These are phyloP conservation scores for Lithobates sylvaticus DNA, from an alignment of 2,797 vertebrate species.

Conservation along the genomic window DNA sequence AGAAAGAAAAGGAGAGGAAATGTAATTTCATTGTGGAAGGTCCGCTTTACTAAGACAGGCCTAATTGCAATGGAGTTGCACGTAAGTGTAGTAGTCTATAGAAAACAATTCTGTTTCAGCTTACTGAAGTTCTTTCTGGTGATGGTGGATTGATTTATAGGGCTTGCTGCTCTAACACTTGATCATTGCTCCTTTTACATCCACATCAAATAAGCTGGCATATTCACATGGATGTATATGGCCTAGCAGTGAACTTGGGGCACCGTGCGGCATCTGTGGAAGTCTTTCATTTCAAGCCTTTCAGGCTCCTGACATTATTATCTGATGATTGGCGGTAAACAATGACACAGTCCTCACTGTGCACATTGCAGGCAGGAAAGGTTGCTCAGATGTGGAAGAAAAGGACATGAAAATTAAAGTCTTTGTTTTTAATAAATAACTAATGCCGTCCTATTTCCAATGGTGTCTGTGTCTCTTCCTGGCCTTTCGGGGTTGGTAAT, in stretches of 20 bases:
- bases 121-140: neutral
- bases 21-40: no score
- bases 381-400: neutral
- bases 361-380: neutral
- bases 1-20: no score
- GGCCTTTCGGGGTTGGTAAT: conserved; percentile 17
- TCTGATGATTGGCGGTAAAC: neutral
- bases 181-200: neutral
- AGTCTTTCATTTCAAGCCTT: no score
- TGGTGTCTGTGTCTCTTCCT: conserved; percentile 19
- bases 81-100: no score
- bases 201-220: neutral
- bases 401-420: conserved; percentile 5
- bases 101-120: no score
- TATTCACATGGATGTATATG: no score
- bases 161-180: neutral
- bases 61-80: no score
- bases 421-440: conserved; percentile 30
- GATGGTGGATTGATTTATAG: neutral
- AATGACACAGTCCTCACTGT: neutral
- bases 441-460: conserved; percentile 23
- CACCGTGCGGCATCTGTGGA: no score
- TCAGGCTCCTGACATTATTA: no score
- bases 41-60: no score
- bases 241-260: no score